These are phyloP conservation scores for Pachypsylla venusta DNA, from an alignment of 1,140 invertebrate species.

Conservation along the genomic window DNA sequence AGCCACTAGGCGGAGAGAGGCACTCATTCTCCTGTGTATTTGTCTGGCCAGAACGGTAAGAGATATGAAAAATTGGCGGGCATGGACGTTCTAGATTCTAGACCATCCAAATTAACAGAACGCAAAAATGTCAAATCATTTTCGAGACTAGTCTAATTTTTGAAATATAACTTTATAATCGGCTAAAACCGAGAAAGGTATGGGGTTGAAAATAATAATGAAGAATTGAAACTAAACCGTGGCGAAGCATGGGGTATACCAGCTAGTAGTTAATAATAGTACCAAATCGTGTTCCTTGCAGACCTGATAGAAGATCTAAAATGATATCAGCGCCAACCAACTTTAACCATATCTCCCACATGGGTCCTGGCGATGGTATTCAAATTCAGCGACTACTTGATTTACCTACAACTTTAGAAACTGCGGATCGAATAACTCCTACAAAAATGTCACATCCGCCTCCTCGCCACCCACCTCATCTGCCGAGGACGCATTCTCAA, in stretches of 20 bases:
- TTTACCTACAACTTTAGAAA: constrained; percentile 71
- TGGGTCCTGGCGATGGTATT: constrained; percentile 92
- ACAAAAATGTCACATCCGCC: constrained; percentile 24
- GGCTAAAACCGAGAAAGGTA: background rate
- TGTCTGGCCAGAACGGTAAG: too few relatives aligned
- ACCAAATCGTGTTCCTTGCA: constrained; percentile 24
- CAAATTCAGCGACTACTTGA: constrained; percentile 85
- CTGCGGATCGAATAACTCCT: constrained; percentile 40
- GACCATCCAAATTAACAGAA: too few relatives aligned
- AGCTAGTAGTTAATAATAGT: background rate
- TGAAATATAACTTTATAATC: background rate
- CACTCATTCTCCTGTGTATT: too few relatives aligned
- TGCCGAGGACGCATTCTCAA: constrained; percentile 22
- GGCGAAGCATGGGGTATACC: too few relatives aligned
- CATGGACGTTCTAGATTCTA: too few relatives aligned
- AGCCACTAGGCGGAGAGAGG: too few relatives aligned
- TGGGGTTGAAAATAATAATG: background rate
- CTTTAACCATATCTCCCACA: constrained; percentile 96
- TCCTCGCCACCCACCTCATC: constrained; percentile 25
- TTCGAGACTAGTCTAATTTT: background rate
- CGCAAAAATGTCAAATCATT: too few relatives aligned
- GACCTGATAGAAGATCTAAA: constrained; percentile 75
- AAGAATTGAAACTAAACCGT: background rate
- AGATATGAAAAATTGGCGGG: too few relatives aligned
- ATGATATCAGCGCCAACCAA: constrained; percentile 95